Base-by-base conservation (phyloP, 2,113 vertebrate genomes). In the Phoenicopterus ruber region DNA sequence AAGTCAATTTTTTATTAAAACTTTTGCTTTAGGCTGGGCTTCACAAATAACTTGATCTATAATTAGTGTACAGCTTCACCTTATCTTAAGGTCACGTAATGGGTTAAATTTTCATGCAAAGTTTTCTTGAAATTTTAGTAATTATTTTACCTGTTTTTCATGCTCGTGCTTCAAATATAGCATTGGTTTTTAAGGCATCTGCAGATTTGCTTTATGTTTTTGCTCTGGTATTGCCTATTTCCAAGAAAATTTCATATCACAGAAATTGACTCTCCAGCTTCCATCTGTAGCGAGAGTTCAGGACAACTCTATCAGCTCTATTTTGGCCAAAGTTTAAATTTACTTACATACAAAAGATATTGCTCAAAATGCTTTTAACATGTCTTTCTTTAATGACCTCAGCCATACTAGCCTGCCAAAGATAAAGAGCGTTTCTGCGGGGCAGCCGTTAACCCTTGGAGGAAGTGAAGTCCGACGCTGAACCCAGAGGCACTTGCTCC, bases 281-380 rank as follows among this genome's bases (percentile, higher is more conserved):
- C 83, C 70, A 49, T 79, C 70, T 69, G 15, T 2, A 65, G 32
- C 10, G 28, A 92, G 49, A 46, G 49, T n/a, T 94, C 86, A 76
- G 62, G 63, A 72, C 61, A 79, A 34, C 52, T 76, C 66, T 52
- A 73, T 47, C 17, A 6, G 46, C 78, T 82, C 46, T 46, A 7
- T 17, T 85, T 78, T 55, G 47, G 84, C 91, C 93, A 82, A 87
- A 85, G 65, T 61, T 94, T 86, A 79, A 88, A 66, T 70, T 59
- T 89, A 84, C 70, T 93, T 74, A 10, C 17, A 7, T 31, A 49
- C 34, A 80, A 71, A 90, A 90, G 70, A 57, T 94, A 94, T 87
- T 92, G 86, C 93, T 95, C 72, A 90, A 86, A 95, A 90, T 92
- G 94, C 94, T 95, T 96, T 95, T 94, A 95, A 40, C 47, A 0